Conservation (phyloP, 2,888 invertebrate genomes). For the Danaus chrysippus region DNA sequence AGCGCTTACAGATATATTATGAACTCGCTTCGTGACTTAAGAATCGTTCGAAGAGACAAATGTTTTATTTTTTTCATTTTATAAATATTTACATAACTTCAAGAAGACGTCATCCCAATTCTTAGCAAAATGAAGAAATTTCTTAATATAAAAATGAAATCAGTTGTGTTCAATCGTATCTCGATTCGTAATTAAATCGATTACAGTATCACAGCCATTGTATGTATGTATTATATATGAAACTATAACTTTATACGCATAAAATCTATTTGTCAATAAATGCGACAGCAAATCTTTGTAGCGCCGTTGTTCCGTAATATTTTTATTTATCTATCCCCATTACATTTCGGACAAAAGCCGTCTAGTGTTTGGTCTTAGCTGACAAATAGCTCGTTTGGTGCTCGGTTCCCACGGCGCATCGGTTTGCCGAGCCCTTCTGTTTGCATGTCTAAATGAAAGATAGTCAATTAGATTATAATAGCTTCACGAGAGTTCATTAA, state of each 20-base stretch:
- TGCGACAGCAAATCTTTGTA: slow-evolving; percentile 36
- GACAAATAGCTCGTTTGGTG: slow-evolving; percentile 52
- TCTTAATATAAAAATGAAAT: no score
- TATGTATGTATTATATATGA: no score
- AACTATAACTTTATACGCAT: no score
- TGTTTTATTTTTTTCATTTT: not conserved
- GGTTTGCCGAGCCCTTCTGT: slow-evolving; percentile 38
- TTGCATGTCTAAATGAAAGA: slow-evolving; percentile 19
- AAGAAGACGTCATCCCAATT: not conserved
- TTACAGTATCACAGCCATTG: no score
- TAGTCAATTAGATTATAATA: slow-evolving; percentile 5
- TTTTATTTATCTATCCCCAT: slow-evolving; percentile 74
- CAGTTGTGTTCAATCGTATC: no score
- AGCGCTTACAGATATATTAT: slow-evolving; percentile 69
- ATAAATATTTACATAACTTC: not conserved
- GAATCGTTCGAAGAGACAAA: slow-evolving; percentile 23
- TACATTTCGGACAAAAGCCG: slow-evolving; percentile 75
- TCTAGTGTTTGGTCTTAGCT: slow-evolving; percentile 69
- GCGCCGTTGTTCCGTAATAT: slow-evolving; percentile 58
- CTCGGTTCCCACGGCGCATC: slow-evolving; percentile 57
- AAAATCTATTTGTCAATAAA: not conserved
- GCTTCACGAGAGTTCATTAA: slow-evolving; percentile 8
- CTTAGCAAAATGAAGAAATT: no score
- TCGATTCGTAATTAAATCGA: no score
- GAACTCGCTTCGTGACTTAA: slow-evolving; percentile 39